These are phyloP conservation scores for Eremobia ochroleuca DNA, from an alignment of 2,888 invertebrate species.

Conservation along the genomic window DNA sequence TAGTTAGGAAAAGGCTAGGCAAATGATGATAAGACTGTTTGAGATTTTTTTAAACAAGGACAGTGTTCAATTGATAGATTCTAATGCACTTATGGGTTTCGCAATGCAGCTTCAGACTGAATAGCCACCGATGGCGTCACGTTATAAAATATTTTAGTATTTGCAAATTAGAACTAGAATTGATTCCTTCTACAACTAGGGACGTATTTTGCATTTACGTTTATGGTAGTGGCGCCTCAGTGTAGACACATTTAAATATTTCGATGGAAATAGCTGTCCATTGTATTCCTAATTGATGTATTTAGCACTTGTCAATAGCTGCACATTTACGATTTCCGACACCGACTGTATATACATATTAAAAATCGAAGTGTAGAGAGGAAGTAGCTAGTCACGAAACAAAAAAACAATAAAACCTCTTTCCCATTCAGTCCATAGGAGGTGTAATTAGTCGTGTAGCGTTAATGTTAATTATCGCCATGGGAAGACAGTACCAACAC, in stretches of 20 bases:
- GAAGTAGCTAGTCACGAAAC: constrained; percentile 53
- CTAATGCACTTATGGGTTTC: not conserved
- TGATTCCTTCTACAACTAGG: constrained; percentile 25
- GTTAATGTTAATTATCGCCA: constrained; percentile 72
- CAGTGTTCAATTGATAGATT: constrained; percentile 6
- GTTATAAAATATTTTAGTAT: constrained; percentile 30
- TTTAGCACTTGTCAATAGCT: constrained; percentile 55
- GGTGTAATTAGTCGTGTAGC: constrained; percentile 70
- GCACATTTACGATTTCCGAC: constrained; percentile 57
- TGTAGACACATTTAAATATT: constrained; percentile 55
- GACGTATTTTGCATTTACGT: constrained; percentile 46
- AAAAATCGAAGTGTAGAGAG: constrained; percentile 38
- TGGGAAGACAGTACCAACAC: constrained; percentile 68
- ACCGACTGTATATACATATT: constrained; percentile 25
- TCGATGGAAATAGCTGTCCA: constrained; percentile 62
- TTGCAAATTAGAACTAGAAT: constrained; percentile 24
- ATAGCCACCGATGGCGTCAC: constrained; percentile 10
- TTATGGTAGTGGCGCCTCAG: constrained; percentile 56
- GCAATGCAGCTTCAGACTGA: constrained; percentile 7
- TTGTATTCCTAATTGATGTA: constrained; percentile 61
- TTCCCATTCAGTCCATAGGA: constrained; percentile 54
- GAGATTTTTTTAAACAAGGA: not conserved
- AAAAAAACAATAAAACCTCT: constrained; percentile 54
- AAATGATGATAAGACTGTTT: not conserved
- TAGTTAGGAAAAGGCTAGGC: no score